Percentiles rank a stretch among this genome's conserved stretches.
Conservation (phyloP, 2,113 vertebrate species). For the Silurus meridionalis region DNA sequence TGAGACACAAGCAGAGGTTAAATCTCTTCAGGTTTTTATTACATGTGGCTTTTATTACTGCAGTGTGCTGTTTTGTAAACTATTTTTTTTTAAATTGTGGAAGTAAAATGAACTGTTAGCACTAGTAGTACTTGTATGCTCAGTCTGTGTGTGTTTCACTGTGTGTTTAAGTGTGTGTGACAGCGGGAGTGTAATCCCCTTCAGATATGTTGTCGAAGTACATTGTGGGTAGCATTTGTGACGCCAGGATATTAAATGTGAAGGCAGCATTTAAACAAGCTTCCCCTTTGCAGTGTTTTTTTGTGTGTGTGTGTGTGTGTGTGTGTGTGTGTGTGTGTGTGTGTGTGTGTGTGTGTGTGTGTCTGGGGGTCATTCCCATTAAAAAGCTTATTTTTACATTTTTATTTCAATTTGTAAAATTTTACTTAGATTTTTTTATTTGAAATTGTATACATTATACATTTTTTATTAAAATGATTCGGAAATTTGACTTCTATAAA, state of each 20-base stretch:
- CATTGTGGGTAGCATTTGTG: conserved; percentile 48
- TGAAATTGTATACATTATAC: no score
- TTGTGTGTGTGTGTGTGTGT: conserved; percentile 27
- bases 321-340: conserved; percentile 12
- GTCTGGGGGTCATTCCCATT: neutral
- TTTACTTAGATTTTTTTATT: no score
- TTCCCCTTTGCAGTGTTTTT: conserved; percentile 25
- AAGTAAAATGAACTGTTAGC: neutral
- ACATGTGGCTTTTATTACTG: no score
- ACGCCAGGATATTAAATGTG: conserved; percentile 59
- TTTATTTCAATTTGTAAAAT: no score
- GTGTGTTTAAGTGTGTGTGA: conserved; percentile 23
- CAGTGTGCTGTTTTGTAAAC: neutral
- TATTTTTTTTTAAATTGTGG: neutral
- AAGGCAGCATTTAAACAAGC: conserved; percentile 59
- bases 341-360: neutral
- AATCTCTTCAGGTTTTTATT: no score
- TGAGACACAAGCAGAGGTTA: neutral
- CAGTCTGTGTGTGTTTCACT: conserved; percentile 12
- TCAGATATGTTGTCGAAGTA: conserved; percentile 57
- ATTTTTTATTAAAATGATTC: no score
- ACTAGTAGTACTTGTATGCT: neutral
- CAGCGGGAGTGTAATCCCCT: conserved; percentile 33
- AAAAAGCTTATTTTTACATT: no score
- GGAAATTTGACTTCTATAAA: no score